These are phyloP conservation scores for Apis laboriosa DNA, from an alignment of 1,140 invertebrate species.

Conservation along the genomic window DNA sequence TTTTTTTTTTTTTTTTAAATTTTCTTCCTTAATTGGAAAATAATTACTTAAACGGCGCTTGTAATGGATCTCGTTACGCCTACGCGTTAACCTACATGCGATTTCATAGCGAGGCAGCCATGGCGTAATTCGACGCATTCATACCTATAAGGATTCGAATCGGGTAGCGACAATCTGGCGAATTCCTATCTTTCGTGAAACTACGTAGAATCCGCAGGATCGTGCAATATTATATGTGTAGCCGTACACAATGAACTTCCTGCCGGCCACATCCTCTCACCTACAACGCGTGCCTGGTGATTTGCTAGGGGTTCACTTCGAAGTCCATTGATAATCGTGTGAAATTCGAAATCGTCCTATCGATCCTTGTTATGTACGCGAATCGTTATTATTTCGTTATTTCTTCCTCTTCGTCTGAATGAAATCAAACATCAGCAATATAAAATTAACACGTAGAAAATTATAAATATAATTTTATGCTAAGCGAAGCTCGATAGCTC, in stretches of 20 bases:
- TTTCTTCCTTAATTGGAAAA: slow-evolving; percentile 45
- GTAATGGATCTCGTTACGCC: slow-evolving; percentile 37
- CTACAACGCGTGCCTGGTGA: slow-evolving; percentile 58
- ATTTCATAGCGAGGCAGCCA: neutral
- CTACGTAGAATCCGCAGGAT: slow-evolving; percentile 61
- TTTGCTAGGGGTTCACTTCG: slow-evolving; percentile 70
- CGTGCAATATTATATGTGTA: slow-evolving; percentile 72
- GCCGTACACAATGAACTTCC: slow-evolving; percentile 78
- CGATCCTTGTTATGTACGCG: neutral
- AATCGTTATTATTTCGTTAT: too few relatives aligned
- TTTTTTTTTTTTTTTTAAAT: neutral
- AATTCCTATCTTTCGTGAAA: slow-evolving; percentile 35
- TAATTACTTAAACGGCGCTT: slow-evolving; percentile 44
- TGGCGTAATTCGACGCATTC: neutral
- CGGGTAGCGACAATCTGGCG: neutral
- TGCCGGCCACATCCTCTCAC: slow-evolving; percentile 75
- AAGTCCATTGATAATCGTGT: slow-evolving; percentile 55
- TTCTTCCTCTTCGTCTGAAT: neutral
- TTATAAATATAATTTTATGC: neutral
- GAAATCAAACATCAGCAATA: neutral
- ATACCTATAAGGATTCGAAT: slow-evolving; percentile 27
- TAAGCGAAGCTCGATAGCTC: neutral
- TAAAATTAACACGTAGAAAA: neutral
- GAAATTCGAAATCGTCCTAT: slow-evolving; percentile 45
- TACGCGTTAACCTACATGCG: slow-evolving; percentile 47